phyloP scores from a whole-genome alignment of 2,888 invertebrate genomes.

The Torymus tubicola region DNA sequence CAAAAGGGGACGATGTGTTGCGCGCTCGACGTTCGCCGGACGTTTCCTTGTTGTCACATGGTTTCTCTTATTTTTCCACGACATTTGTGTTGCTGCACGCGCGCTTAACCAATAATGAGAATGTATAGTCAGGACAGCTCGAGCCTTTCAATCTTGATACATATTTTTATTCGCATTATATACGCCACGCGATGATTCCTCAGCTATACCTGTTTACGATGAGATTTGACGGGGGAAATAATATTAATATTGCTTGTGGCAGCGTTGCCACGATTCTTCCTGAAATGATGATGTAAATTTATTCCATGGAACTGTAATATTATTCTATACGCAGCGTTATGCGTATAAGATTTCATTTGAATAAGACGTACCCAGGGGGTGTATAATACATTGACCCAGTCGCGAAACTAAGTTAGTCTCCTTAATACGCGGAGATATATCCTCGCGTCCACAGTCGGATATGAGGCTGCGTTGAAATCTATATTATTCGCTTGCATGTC shows the following conservation, averaged over 20 bases:
- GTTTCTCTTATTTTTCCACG: background rate
- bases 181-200: background rate
- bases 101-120: constrained; percentile 12
- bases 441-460: background rate
- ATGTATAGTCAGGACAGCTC: background rate
- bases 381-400: background rate
- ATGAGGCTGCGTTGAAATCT: background rate
- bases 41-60: background rate
- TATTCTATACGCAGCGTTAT: too few relatives aligned
- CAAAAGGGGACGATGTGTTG: constrained; percentile 36
- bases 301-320: too few relatives aligned
- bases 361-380: too few relatives aligned
- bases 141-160: constrained; percentile 1
- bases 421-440: background rate
- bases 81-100: background rate
- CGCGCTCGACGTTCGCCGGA: constrained; percentile 36
- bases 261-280: too few relatives aligned
- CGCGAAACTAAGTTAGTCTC: constrained; percentile 5
- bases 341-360: too few relatives aligned
- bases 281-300: too few relatives aligned
- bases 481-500: background rate
- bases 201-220: background rate
- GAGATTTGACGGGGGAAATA: background rate
- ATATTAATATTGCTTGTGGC: too few relatives aligned
- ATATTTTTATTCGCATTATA: background rate